A percentile compares a stretch with the other conserved stretches of the same genome.
Evolutionary conservation across 2,797 vertebrate species (phyloP).

Genomic region (Mus spretus): DNA sequence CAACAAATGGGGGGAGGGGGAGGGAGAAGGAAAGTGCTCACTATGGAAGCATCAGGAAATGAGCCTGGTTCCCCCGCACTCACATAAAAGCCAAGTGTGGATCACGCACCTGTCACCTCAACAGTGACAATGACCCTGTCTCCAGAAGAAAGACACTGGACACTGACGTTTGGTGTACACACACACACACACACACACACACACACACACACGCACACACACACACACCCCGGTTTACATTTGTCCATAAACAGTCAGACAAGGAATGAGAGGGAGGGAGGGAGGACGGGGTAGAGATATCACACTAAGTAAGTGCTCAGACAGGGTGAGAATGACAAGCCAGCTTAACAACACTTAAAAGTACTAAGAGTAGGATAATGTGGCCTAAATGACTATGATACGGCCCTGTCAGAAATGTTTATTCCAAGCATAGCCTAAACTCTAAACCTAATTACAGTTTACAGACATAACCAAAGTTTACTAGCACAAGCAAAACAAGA

Average conservation of each 20-base stretch:
- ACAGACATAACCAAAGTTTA: not conserved
- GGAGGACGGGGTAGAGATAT: too few relatives aligned
- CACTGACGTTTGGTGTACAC: not conserved
- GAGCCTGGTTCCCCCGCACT: not conserved
- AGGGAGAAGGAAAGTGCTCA: not conserved
- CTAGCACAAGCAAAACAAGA: not conserved
- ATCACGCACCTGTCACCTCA: not conserved
- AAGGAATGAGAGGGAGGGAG: not conserved
- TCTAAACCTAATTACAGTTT: not conserved
- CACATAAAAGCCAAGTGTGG: not conserved
- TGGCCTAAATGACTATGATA: not conserved
- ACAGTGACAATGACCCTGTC: not conserved
- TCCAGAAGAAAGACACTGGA: not conserved
- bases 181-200: too few relatives aligned
- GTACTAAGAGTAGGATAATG: not conserved
- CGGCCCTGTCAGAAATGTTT: not conserved
- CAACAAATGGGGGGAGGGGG: rapidly evolving
- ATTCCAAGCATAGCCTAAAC: not conserved
- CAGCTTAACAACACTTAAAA: not conserved
- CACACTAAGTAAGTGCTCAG: not conserved
- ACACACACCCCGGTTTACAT: not conserved
- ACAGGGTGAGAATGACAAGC: constrained; percentile 11
- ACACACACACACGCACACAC: too few relatives aligned
- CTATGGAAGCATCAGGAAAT: not conserved
- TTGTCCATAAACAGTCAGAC: not conserved